These are phyloP conservation scores for Probaryconus sp. DNA, from an alignment of 1,140 invertebrate species.

Conservation along the genomic window DNA sequence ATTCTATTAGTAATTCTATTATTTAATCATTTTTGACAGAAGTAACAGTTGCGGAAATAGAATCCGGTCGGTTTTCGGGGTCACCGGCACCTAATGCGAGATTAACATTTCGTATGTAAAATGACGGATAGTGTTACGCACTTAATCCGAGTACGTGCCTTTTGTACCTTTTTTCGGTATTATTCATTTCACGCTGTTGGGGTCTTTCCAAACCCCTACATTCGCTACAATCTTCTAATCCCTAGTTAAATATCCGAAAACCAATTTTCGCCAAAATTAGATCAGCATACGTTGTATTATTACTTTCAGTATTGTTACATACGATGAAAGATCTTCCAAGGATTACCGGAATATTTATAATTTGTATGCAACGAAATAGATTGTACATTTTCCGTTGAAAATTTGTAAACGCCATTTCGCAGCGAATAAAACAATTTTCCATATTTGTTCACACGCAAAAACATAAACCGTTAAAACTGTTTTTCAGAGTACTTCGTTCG, in stretches of 20 bases:
- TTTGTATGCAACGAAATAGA: too few species aligned
- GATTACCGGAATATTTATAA: too few species aligned
- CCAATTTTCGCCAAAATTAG: slow-evolving; percentile 13
- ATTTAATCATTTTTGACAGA: too few species aligned
- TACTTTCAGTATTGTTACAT: neutral
- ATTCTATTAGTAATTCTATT: too few species aligned
- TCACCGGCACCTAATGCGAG: neutral
- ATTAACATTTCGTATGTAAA: slow-evolving; percentile 12
- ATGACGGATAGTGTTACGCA: slow-evolving; percentile 10
- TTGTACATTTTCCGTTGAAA: too few species aligned
- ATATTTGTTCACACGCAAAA: neutral
- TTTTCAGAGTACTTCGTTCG: too few species aligned
- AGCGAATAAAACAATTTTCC: slow-evolving; percentile 8
- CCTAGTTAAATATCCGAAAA: slow-evolving; percentile 25
- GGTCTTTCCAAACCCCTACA: slow-evolving; percentile 9
- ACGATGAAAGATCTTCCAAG: too few species aligned
- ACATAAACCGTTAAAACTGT: too few species aligned
- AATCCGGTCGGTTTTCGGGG: too few species aligned
- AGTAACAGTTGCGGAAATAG: too few species aligned
- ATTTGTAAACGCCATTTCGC: too few species aligned
- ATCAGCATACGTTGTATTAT: neutral
- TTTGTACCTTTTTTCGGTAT: slow-evolving; percentile 12
- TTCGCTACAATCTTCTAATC: neutral
- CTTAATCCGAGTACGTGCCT: slow-evolving; percentile 17
- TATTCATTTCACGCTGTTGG: slow-evolving; percentile 19